phyloP scores from a whole-genome alignment of 2,888 invertebrate genomes.

The Platycnemis pennipes region DNA sequence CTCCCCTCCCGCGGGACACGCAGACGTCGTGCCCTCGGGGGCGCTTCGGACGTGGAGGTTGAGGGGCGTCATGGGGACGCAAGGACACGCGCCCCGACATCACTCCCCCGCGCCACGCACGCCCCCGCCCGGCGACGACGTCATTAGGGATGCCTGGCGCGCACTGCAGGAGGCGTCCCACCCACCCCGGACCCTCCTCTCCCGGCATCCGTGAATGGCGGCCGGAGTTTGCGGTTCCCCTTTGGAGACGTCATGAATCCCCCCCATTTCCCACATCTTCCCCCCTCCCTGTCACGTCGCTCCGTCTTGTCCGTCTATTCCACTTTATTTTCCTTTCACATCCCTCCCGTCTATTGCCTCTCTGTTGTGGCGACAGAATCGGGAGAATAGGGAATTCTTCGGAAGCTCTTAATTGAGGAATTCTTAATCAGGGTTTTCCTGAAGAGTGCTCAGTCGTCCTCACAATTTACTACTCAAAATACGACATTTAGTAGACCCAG shows the following conservation, averaged over 20 bases:
- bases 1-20: not conserved
- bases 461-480: too few relatives aligned
- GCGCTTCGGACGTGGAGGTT: not conserved
- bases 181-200: too few relatives aligned
- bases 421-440: too few relatives aligned
- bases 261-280: not conserved
- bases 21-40: slow-evolving; percentile 26
- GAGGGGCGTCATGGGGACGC: not conserved
- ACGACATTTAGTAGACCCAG: too few relatives aligned
- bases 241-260: not conserved
- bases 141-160: slow-evolving; percentile 9
- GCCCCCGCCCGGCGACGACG: not conserved
- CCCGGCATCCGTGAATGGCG: too few relatives aligned
- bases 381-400: too few relatives aligned
- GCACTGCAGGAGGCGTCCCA: slow-evolving; percentile 17
- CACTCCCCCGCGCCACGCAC: not conserved
- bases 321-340: too few relatives aligned
- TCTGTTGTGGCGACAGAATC: too few relatives aligned
- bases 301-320: too few relatives aligned
- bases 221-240: not conserved
- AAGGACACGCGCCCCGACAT: slow-evolving; percentile 24
- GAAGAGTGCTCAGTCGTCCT: too few relatives aligned
- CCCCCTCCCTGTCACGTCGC: not conserved
- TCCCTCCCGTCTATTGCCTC: too few relatives aligned
- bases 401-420: too few relatives aligned